Base-by-base conservation (phyloP, 2,888 invertebrate genomes). In the Rhingia campestris region DNA sequence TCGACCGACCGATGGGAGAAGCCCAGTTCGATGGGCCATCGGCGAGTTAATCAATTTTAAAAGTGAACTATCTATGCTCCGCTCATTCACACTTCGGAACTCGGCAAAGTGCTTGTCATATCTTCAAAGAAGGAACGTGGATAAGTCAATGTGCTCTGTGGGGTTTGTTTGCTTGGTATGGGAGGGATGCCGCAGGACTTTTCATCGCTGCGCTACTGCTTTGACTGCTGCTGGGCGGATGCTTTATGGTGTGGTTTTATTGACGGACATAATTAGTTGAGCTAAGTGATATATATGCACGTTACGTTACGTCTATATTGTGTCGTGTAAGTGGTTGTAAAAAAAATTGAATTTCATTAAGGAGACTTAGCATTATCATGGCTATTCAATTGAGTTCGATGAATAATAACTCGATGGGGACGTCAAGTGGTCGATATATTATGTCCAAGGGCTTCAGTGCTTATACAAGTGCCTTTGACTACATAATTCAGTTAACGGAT, bases 1-100 rank as follows among this genome's bases (percentile, higher is more conserved):
- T 39, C 33, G 72, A 47, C 47, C 39, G 33, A 43, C 43, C 59
- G 41, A 39, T 39, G 56, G 35, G 43, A 35, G 4, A 10, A 33
- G 30, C 32, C 56, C 22, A 70, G 14, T 69, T 32, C 33, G 69
- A 12, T n/a, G 81, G 30, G 41, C 47, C 39, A 54, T 72, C 56
- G 56, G 49, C 41, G 12, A 82, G 67, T 79, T 79, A 79, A 82
- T 82, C 82, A 82, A 79, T 82, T 82, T 82, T 69, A 82, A 79
- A 79, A 82, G 67, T 64, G 79, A 74, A 64, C 66, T 37, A 22
- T 22, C 22, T 2, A 22, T 22, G 22, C 22, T 14, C 64, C 37
- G 51, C 61, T 14, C 49, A 22, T 67, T 14, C 54, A 69, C 6
- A 37, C 43, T 14, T 14, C 6, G 39, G 37, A 49, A 67, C 49